Evolutionary conservation across 2,888 invertebrate genomes (phyloP).

Genomic region (Tetragnatha montana): DNA sequence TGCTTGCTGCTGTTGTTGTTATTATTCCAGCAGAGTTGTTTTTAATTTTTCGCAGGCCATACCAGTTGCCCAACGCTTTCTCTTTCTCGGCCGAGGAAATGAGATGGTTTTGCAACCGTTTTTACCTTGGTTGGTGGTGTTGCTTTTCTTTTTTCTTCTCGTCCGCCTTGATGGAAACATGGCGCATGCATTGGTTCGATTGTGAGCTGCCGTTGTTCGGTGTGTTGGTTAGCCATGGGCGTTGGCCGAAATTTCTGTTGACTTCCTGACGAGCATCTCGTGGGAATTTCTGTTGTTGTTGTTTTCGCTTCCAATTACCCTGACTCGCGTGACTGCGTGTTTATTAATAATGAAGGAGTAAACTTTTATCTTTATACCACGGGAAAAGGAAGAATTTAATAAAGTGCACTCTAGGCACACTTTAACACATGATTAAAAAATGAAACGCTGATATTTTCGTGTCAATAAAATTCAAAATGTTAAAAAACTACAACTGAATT

Average conservation of each 20-base stretch:
- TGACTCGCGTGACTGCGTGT: too few relatives aligned
- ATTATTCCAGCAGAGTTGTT: conserved; percentile 14
- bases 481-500: too few relatives aligned
- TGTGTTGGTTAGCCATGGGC: too few relatives aligned
- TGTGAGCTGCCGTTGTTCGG: conserved; percentile 1
- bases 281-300: neutral
- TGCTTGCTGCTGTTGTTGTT: neutral
- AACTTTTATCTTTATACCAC: too few relatives aligned
- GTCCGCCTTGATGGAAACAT: neutral
- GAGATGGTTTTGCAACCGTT: neutral
- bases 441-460: too few relatives aligned
- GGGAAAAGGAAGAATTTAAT: too few relatives aligned
- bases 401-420: too few relatives aligned
- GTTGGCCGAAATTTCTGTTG: too few relatives aligned
- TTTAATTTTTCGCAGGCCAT: conserved; percentile 7
- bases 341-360: too few relatives aligned
- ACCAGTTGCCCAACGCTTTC: conserved; percentile 19
- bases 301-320: neutral
- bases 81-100: conserved; percentile 6
- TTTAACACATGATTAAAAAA: too few relatives aligned
- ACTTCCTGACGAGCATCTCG: neutral
- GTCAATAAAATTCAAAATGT: too few relatives aligned
- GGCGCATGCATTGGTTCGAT: neutral
- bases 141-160: neutral
- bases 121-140: neutral